phyloP scores from a whole-genome alignment of 2,888 invertebrate species.

The Frankliniella fusca region DNA sequence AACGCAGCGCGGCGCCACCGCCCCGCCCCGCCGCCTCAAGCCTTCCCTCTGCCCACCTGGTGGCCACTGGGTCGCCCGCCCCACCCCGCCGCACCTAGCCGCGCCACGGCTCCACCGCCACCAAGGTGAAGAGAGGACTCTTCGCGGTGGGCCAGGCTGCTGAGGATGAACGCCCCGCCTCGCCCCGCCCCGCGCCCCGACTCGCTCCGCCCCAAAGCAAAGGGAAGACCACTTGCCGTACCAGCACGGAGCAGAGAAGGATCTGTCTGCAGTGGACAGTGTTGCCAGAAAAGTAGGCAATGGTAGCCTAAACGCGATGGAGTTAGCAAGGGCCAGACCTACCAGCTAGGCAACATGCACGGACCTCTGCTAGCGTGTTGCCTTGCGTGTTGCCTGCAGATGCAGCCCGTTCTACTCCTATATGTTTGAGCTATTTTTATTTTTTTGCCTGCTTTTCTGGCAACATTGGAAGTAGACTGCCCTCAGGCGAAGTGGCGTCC shows the following conservation, averaged over 20 bases:
- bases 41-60: slow-evolving; percentile 10
- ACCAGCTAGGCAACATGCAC: too few species aligned
- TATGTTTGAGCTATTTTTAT: too few species aligned
- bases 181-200: background rate
- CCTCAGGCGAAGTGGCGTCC: too few species aligned
- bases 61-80: background rate
- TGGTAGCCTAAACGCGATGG: too few species aligned
- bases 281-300: too few species aligned
- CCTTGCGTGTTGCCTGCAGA: too few species aligned
- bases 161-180: background rate
- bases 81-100: background rate
- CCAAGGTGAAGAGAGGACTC: background rate
- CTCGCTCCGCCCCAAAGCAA: background rate
- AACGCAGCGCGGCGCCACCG: background rate
- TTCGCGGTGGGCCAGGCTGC: background rate
- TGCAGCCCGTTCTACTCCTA: too few species aligned
- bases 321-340: too few species aligned
- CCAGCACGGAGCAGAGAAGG: background rate
- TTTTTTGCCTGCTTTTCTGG: too few species aligned
- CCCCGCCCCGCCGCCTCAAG: background rate
- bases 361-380: too few species aligned
- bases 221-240: background rate
- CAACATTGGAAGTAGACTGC: too few species aligned
- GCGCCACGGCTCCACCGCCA: background rate
- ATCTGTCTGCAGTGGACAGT: background rate